A percentile compares a stretch with the other conserved stretches of the same genome.
phyloP scores from a whole-genome alignment of 2,113 vertebrate genomes.

The Bos indicus region DNA sequence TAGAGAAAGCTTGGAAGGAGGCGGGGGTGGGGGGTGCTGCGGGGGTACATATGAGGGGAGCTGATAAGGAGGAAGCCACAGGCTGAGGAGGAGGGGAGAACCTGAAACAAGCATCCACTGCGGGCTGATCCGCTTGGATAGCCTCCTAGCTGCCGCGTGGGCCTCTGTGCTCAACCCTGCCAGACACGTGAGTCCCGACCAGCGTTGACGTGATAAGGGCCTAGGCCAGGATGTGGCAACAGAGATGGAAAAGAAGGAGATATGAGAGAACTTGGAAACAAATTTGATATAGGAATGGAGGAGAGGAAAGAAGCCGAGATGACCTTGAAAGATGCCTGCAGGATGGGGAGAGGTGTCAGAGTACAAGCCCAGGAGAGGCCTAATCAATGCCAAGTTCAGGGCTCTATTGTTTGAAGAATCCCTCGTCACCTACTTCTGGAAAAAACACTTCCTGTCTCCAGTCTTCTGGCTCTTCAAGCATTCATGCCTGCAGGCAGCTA shows the following conservation, averaged over 20 bases:
- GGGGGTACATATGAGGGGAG: neutral
- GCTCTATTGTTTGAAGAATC: neutral
- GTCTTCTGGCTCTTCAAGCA: neutral
- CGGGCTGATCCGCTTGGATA: slow-evolving; percentile 3
- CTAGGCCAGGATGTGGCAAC: slow-evolving; percentile 7
- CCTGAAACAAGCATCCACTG: neutral
- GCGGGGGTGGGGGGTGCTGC: neutral
- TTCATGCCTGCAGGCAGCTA: neutral
- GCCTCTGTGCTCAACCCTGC: neutral
- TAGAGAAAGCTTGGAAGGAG: neutral
- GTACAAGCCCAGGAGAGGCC: neutral
- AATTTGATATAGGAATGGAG: slow-evolving; percentile 58
- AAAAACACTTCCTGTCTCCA: neutral
- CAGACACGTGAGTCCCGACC: slow-evolving; percentile 22
- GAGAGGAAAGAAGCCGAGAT: slow-evolving; percentile 47
- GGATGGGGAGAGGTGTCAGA: neutral
- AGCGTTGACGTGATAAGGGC: neutral
- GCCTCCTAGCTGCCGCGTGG: neutral
- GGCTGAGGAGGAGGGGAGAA: neutral
- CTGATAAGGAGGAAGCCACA: neutral
- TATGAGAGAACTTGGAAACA: slow-evolving; percentile 62
- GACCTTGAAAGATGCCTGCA: slow-evolving; percentile 54
- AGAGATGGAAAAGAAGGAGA: slow-evolving; percentile 58
- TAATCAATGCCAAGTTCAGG: neutral
- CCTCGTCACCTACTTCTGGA: neutral